Evolutionary conservation across 2,113 vertebrate genomes (phyloP), one percentile per base, ranked within the genome.

Genomic region (Solea solea): DNA sequence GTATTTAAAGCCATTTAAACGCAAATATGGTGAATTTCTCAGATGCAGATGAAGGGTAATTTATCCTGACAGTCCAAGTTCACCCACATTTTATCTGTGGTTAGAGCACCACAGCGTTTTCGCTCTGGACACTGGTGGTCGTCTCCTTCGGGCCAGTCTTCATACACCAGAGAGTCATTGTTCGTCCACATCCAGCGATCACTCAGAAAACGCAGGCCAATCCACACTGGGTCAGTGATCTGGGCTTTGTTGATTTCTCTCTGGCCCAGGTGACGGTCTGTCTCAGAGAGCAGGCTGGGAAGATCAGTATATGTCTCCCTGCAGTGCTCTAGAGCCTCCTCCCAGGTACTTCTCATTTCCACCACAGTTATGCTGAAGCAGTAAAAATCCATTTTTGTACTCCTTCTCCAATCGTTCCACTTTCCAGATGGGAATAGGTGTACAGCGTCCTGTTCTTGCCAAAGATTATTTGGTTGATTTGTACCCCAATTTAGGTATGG

Each of bases 131-230:
- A 81, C 52, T 9, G 59, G 34, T 48, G 8, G 34, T 70, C 40
- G 52, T 9, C 52, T 50, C 11, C 0, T 11, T 46, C 1, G 6
- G 7, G 0, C 71, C 49, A 73, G 62, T 0, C 41, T 4, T 70
- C 0, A 1, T 61, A 78, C 28, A 0, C 8, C 67, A 80, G 10
- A 40, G 60, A 64, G 28, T 71, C 21, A 0, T 28, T 2, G 7
- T 80, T 69, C 42, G 66, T 42, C 87, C 85, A 89, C 61, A 66
- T 0, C 83, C 88, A 87, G 12, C 0, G 25, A 59, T 74, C 58
- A 2, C 0, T 27, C n/a, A 87, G 45, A 64, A 40, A 80, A 41
- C 60, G 69, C 61, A 89, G 61, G 7, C 84, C 80, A 1, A 83
- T 72, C 84, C 82, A 85, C 51, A 77, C 77, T 7, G 0, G 3